Evolutionary conservation across 1,140 invertebrate genomes (phyloP).

Genomic region (Cataglyphis hispanica): DNA sequence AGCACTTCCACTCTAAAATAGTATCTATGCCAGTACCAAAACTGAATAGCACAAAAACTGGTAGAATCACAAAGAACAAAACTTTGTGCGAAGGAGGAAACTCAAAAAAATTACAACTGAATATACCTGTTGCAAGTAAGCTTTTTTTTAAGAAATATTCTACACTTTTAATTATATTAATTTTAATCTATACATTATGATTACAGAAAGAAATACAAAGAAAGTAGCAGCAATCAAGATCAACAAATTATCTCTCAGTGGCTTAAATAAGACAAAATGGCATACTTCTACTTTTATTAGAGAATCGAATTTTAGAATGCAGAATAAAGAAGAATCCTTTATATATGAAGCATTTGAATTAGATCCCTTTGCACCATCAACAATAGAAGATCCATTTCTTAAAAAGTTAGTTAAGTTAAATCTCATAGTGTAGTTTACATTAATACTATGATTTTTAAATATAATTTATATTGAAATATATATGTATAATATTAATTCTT

Average conservation of each 20-base stretch:
- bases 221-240: constrained; percentile 74
- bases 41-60: constrained; percentile 59
- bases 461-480: not conserved
- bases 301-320: constrained; percentile 48
- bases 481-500: not conserved
- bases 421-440: constrained; percentile 9
- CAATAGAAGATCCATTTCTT: constrained; percentile 90
- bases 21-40: constrained; percentile 54
- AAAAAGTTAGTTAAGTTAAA: constrained; percentile 66
- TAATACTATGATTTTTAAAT: constrained; percentile 2
- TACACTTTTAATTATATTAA: constrained; percentile 15
- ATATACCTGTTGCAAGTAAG: constrained; percentile 25
- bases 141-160: not conserved
- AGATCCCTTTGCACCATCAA: constrained; percentile 88
- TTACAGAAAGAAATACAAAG: constrained; percentile 60
- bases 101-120: constrained; percentile 70
- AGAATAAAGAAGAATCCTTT: constrained; percentile 44
- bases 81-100: constrained; percentile 30
- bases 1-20: constrained; percentile 17
- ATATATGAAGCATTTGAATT: constrained; percentile 78
- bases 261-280: constrained; percentile 10
- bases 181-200: constrained; percentile 54
- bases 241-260: constrained; percentile 71
- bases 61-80: constrained; percentile 79
- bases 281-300: not conserved